Evolutionary conservation across 23 tunicate species (phyloP), one percentile per base, ranked within the genome.

Genomic region (Aplidium turbinatum): DNA sequence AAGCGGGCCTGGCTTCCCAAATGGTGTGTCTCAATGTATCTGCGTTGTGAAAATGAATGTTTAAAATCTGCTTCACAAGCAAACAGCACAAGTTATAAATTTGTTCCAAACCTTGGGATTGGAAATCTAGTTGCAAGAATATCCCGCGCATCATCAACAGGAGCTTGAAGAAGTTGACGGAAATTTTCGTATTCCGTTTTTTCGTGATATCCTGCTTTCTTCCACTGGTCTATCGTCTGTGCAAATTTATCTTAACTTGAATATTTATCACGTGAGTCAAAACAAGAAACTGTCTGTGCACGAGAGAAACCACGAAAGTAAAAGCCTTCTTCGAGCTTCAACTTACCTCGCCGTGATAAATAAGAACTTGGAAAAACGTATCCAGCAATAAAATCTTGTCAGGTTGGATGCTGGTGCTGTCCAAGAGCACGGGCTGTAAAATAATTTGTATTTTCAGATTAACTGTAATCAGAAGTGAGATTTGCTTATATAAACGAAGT

Each of bases 101-200:
- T n/a, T n/a, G n/a, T n/a, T n/a, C n/a, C n/a, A n/a, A n/a, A 94
- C 89, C 99, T 85, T 29, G 99, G 99, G 75, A 95, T 95, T 3
- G 99, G 99, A 70, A 95, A 95, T 36, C 99, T 53, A 27, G 95
- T 85, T 3, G 96, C 96, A 18, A 95, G 80, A 46, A 90, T 95
- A 47, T 95, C 99, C 34, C 89, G 96, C 1, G 99, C 96, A 68
- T 95, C 99, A 35, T 89, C 91, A 11, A 88, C 73, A 9, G 99
- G 99, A 0, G 99, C 99, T 50, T 87, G 99, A 75, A 94, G 18
- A 20, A 94, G 74, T 70, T 87, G 95, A 13, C 79, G 65, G 76
- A 94, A 94, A 35, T 82, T 87, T 77, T 81, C 95, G 50, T 94
- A 94, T 70, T 94, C 86, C 27, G 89, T 85, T 70, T 87, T 85